Conservation (phyloP, 23 tunicate species). For the Trididemnum nubilum region DNA sequence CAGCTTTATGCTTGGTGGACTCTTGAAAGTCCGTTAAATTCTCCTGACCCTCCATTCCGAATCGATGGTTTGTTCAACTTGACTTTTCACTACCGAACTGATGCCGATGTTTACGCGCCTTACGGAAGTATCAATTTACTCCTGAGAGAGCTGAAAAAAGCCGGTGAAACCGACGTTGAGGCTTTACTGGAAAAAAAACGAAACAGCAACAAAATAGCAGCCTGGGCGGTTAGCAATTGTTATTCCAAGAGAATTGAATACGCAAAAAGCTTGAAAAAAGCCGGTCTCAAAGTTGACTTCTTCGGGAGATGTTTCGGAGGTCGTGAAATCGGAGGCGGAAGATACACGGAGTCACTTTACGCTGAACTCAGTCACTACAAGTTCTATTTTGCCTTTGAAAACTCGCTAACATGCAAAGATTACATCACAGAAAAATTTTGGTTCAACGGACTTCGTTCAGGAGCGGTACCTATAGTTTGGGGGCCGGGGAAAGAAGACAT, state of each 20-base stretch:
- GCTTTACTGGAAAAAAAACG: conserved; percentile 57
- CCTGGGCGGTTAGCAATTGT: conserved; percentile 83
- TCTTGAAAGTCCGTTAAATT: conserved; percentile 75
- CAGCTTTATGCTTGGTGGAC: conserved; percentile 88
- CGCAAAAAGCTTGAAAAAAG: conserved; percentile 53
- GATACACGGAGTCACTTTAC: conserved; percentile 60
- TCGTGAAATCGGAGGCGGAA: conserved; percentile 59
- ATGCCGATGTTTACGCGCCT: conserved; percentile 91
- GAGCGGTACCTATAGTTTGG: conserved; percentile 95
- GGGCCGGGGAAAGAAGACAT: conserved; percentile 81
- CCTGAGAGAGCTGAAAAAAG: conserved; percentile 52
- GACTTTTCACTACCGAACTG: conserved; percentile 78
- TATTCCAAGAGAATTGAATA: conserved; percentile 54
- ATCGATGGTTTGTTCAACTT: conserved; percentile 63
- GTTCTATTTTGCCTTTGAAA: conserved; percentile 92
- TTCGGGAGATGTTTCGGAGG: conserved; percentile 84
- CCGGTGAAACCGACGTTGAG: conserved; percentile 69
- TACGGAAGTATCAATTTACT: conserved; percentile 89
- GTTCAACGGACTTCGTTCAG: conserved; percentile 92
- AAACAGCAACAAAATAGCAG: conserved; percentile 61
- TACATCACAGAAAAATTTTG: conserved; percentile 94
- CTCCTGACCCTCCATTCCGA: neutral
- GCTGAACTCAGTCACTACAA: conserved; percentile 67
- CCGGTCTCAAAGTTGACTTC: conserved; percentile 76
- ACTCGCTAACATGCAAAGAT: conserved; percentile 79